Conservation (phyloP, 2,113 vertebrate genomes). For the Thalassarche chlororhynchos region DNA sequence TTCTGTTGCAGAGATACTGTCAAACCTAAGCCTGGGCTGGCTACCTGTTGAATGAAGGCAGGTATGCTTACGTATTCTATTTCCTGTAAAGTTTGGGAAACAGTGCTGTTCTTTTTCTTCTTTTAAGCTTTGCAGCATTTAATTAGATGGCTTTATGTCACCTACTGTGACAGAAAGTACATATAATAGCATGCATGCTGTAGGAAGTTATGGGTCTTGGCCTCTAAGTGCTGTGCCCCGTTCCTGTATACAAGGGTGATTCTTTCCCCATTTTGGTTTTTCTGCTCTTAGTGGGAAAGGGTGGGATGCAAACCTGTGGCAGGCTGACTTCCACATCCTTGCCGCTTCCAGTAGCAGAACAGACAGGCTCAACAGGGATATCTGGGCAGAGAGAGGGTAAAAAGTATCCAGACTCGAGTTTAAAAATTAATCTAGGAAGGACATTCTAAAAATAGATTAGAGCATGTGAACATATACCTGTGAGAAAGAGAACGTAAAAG, state of each 20-base stretch:
- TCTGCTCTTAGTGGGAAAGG: not conserved
- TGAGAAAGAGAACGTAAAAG: not conserved
- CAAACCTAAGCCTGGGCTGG: not conserved
- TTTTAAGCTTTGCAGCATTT: not conserved
- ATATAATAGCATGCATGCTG: not conserved
- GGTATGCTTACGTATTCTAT: not conserved
- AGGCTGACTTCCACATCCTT: not conserved
- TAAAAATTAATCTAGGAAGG: conserved; percentile 38
- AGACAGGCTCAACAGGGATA: not conserved
- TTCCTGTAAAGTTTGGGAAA: not conserved
- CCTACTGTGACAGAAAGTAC: not conserved
- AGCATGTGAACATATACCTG: not conserved
- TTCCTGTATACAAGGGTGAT: not conserved
- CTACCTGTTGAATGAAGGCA: not conserved
- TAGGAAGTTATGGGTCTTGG: not conserved
- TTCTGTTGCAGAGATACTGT: not conserved
- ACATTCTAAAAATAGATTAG: conserved; percentile 16
- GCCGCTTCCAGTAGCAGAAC: not conserved
- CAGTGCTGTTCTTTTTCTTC: not conserved
- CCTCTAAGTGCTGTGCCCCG: not conserved
- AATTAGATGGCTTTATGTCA: not conserved
- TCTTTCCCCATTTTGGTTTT: not conserved
- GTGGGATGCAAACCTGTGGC: not conserved
- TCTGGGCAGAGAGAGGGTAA: not conserved
- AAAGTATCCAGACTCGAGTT: not conserved